Evolutionary conservation across 2,888 invertebrate species (phyloP).

Genomic region (Ligdia adustata): DNA sequence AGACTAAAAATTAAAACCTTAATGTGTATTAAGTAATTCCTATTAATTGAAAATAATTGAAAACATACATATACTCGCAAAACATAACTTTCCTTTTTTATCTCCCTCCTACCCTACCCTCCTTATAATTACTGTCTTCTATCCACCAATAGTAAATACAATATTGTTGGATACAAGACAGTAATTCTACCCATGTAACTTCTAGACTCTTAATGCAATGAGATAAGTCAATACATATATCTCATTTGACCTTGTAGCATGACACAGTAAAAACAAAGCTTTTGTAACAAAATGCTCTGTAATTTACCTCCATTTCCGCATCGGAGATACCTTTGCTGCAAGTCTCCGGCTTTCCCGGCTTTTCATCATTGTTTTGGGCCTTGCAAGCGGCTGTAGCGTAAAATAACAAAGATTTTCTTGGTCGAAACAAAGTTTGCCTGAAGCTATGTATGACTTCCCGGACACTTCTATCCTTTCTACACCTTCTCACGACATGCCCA

Average conservation of each 20-base stretch:
- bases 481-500: conserved; percentile 62
- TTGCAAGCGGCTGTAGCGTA: conserved; percentile 72
- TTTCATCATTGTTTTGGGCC: conserved; percentile 45
- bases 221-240: not conserved
- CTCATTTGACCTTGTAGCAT: conserved; percentile 23
- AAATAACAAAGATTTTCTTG: conserved; percentile 61
- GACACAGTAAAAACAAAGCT: conserved; percentile 22
- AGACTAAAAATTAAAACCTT: too few relatives aligned
- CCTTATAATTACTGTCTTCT: too few relatives aligned
- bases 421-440: conserved; percentile 62
- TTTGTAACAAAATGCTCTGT: not conserved
- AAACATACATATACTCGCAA: too few relatives aligned
- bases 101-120: too few relatives aligned
- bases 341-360: conserved; percentile 30
- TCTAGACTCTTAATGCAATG: not conserved
- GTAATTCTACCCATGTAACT: not conserved
- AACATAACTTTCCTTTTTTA: too few relatives aligned
- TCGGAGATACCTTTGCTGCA: conserved; percentile 64
- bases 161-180: not conserved
- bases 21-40: too few relatives aligned
- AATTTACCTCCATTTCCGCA: conserved; percentile 68
- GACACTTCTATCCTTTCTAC: conserved; percentile 63
- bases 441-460: conserved; percentile 67
- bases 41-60: too few relatives aligned
- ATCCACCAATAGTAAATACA: too few relatives aligned